These are phyloP conservation scores for Sebastolobus altivelis DNA, from an alignment of 2,797 vertebrate species.

Conservation along the genomic window DNA sequence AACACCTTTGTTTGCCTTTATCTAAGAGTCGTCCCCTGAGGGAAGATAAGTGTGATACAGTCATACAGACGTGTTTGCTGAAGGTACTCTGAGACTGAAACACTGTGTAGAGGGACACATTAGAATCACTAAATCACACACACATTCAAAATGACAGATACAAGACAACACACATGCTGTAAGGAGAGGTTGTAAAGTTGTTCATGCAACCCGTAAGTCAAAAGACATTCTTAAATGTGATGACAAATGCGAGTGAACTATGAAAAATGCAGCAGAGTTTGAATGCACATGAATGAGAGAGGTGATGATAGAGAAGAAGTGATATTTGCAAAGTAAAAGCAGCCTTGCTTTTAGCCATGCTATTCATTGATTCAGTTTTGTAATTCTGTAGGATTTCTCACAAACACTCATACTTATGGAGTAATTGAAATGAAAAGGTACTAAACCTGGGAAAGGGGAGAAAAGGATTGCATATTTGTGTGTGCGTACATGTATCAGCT, in stretches of 20 bases:
- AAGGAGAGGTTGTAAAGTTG: background rate
- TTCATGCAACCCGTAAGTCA: background rate
- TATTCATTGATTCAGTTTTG: background rate
- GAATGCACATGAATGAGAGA: background rate
- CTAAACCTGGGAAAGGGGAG: conserved; percentile 12
- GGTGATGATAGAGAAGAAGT: background rate
- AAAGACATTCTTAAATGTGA: conserved; percentile 12
- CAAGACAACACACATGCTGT: conserved; percentile 7
- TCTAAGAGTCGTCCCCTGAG: conserved; percentile 59
- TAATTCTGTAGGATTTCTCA: background rate
- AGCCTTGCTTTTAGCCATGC: background rate
- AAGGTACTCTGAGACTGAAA: conserved; percentile 18
- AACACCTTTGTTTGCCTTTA: conserved; percentile 77
- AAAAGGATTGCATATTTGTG: background rate
- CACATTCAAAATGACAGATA: conserved; percentile 19
- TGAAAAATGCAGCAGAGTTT: background rate
- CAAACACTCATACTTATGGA: background rate
- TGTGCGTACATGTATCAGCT: conserved; percentile 29
- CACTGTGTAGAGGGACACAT: conserved; percentile 19
- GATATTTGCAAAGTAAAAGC: background rate
- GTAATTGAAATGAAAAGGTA: conserved; percentile 3
- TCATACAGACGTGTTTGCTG: conserved; percentile 34
- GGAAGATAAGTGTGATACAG: conserved; percentile 44
- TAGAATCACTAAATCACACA: conserved; percentile 25
- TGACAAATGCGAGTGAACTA: background rate